Base-by-base conservation (phyloP, 2,113 vertebrate species). In the Gobio gobio region DNA sequence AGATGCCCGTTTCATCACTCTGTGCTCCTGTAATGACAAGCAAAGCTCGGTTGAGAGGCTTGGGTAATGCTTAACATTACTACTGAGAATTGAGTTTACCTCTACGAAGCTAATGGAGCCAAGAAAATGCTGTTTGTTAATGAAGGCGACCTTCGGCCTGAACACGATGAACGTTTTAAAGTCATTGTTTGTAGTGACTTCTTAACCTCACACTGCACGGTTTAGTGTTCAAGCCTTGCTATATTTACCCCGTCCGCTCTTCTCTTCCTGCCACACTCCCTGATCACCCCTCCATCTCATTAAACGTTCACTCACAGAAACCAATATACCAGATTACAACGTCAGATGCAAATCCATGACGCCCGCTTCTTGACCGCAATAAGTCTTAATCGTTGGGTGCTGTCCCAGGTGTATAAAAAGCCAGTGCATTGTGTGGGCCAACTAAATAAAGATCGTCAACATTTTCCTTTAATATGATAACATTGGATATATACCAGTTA, bases 311-410 rank as follows among this genome's bases (percentile, higher is more conserved):
- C 6, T 3, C 0, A 58, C 49, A 83, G 83, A 86, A 84, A 47
- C 68, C 75, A 22, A 0, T 49, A 47, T 61, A 54, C 47, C 36
- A 78, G 81, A 89, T 91, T 87, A 89, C 33, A 40, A n/a, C 43
- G 61, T 40, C 83, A 87, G 64, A 85, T 80, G 82, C 26, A 66
- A 68, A 89, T 79, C 82, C 40, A 45, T 70, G 81, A 86, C 26
- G 29, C 51, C 61, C 18, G 51, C 36, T 63, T 79, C 63, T 72
- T 82, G 24, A 24, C 64, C 43, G 29, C 64, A 82, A 87, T 83
- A 54, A 47, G 24, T 63, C 47, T 76, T 78, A 82, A 74, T 87
- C 29, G 33, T 47, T 36, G 73, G 83, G n/a, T 2, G 16, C 47
- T 51, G 54, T 76, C 58, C n/a, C 8, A 10, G 14, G 10, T 20